These are phyloP conservation scores for Meteorus sp. DNA, from an alignment of 1,140 invertebrate species.

Conservation along the genomic window DNA sequence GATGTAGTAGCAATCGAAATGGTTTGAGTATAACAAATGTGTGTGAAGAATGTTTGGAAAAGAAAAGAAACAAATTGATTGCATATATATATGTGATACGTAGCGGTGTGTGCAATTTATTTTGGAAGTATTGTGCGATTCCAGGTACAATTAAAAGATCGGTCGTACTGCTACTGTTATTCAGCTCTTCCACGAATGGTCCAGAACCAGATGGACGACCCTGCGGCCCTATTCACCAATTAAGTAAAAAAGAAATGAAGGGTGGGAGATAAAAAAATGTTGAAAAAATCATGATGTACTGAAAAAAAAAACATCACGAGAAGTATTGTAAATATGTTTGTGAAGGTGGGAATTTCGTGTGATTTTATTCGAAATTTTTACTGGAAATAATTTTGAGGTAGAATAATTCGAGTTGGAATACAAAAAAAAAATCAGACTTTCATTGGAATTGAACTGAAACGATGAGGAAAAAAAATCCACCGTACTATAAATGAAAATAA, in stretches of 20 bases:
- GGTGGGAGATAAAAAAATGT: neutral
- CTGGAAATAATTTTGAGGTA: no score
- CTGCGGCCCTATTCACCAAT: conserved; percentile 1
- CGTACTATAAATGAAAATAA: no score
- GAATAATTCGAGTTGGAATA: no score
- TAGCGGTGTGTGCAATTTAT: no score
- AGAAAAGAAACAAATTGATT: neutral
- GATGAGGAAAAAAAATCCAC: no score
- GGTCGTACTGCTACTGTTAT: conserved; percentile 11
- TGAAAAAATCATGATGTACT: no score
- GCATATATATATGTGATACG: neutral
- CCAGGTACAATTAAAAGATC: conserved; percentile 19
- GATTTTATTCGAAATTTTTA: no score
- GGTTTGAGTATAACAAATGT: no score
- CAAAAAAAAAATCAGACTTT: no score
- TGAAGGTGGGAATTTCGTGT: neutral
- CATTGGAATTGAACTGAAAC: no score
- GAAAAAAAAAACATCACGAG: conserved; percentile 9
- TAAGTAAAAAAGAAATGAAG: neutral
- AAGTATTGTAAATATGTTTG: neutral
- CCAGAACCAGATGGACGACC: neutral
- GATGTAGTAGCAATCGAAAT: no score
- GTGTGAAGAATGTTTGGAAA: neutral
- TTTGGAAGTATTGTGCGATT: conserved; percentile 6
- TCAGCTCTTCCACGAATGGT: neutral